Evolutionary conservation across 2,797 vertebrate genomes (phyloP).

Genomic region (Alosa sapidissima): DNA sequence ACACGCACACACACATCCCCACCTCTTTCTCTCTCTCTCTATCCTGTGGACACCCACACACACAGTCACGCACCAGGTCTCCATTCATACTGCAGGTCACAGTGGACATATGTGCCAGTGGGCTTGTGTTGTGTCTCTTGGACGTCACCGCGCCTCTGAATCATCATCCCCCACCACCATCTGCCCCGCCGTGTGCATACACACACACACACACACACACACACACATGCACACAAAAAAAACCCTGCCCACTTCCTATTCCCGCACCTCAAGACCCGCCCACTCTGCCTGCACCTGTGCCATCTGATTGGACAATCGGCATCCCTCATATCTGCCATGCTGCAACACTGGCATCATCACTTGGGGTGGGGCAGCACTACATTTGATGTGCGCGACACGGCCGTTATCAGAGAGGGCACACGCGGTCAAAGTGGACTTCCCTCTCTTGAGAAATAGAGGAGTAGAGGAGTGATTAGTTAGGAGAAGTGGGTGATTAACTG

Average conservation of each 20-base stretch:
- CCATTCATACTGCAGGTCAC: neutral
- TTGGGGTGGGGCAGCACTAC: neutral
- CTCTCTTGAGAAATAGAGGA: neutral
- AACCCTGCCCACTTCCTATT: neutral
- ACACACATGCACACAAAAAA: neutral
- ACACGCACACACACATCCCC: neutral
- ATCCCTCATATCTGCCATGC: neutral
- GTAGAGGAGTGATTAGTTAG: neutral
- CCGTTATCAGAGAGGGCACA: neutral
- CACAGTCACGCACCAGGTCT: neutral
- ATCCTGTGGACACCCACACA: neutral
- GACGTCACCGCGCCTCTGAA: slow-evolving; percentile 59
- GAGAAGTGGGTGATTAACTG: neutral
- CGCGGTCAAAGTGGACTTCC: neutral
- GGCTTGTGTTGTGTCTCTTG: slow-evolving; percentile 59
- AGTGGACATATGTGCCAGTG: slow-evolving; percentile 45
- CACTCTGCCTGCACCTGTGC: neutral
- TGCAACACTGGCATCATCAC: neutral
- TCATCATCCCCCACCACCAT: slow-evolving; percentile 70
- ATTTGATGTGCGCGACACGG: neutral
- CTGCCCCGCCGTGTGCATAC: slow-evolving; percentile 49
- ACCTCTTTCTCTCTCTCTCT: neutral
- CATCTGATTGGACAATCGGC: neutral
- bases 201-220: neutral
- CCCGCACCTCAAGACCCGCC: neutral